Evolutionary conservation across 2,888 invertebrate species (phyloP), one percentile per base, ranked within the genome.

Genomic region (Pegoplata infirma): DNA sequence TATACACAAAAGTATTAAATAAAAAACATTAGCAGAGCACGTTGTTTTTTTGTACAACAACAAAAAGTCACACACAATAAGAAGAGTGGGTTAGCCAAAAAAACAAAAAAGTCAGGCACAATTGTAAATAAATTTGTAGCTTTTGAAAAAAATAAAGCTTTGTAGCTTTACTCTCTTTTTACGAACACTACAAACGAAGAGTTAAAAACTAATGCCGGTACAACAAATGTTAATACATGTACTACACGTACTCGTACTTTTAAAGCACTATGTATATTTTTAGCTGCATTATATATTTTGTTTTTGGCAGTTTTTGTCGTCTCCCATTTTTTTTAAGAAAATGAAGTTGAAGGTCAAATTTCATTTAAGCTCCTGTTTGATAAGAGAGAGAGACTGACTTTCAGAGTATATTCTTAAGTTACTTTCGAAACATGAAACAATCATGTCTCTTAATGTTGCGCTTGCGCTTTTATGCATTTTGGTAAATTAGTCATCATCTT

Each of bases 261-360:
- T 53, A 55, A 44, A 7, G 12, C 21, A 36, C n/a, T 32, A 10
- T 16, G 17, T 59, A 16, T 71, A 40, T 71, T 58, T 47, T 56
- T 69, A 56, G 32, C 23, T 59, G 61, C 56, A 56, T 32, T 71
- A 36, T 17, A 44, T n/a, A n/a, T n/a, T n/a, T 56, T 67, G 5
- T n/a, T 58, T 73, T 78, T 64, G 73, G 64, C 53, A 69, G 40
- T 56, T 66, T 66, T 12, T 53, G n/a, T n/a, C n/a, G n/a, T n/a
- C n/a, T n/a, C n/a, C n/a, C n/a, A n/a, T n/a, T 53, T 19, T 58
- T 59, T n/a, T 25, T 25, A 53, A n/a, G n/a, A n/a, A 51, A 58
- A 51, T 67, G 66, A 80, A 81, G 78, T 74, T 81, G 81, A 76
- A 76, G 81, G 79, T 74, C 76, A 71, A 68, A 61, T 47, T 68